Evolutionary conservation across 1,140 invertebrate genomes (phyloP).

Genomic region (Aphis gossypii): DNA sequence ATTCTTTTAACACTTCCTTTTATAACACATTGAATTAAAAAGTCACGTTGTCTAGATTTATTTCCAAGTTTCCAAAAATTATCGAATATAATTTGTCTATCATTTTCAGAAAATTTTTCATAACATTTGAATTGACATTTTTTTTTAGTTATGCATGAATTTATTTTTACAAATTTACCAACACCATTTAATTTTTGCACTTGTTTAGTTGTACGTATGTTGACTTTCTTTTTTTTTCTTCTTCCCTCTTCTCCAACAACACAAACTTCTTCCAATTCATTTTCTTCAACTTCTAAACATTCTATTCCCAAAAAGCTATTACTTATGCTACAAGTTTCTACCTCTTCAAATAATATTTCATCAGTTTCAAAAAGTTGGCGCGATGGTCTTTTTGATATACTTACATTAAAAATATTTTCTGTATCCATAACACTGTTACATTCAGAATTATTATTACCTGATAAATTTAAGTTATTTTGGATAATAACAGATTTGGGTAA

Average conservation of each 20-base stretch:
- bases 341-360: too few relatives aligned
- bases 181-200: too few relatives aligned
- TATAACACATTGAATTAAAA: constrained; percentile 8
- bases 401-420: neutral
- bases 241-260: too few relatives aligned
- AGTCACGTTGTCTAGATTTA: neutral
- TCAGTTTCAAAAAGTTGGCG: neutral
- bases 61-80: constrained; percentile 19
- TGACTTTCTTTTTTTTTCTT: too few relatives aligned
- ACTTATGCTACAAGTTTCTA: too few relatives aligned
- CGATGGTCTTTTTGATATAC: neutral
- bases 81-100: neutral
- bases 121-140: neutral
- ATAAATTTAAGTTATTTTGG: constrained; percentile 12
- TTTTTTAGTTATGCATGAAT: too few relatives aligned
- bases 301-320: too few relatives aligned
- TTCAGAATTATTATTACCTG: neutral
- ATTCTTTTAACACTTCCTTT: constrained; percentile 5
- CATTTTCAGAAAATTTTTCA: constrained; percentile 14
- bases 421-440: neutral
- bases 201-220: too few relatives aligned
- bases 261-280: too few relatives aligned
- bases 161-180: too few relatives aligned
- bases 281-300: too few relatives aligned
- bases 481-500: constrained; percentile 22